A percentile compares a stretch with the other conserved stretches of the same genome.
These are phyloP conservation scores for Brachypodius melanocephalos DNA, from an alignment of 2,113 vertebrate species.

Conservation along the genomic window DNA sequence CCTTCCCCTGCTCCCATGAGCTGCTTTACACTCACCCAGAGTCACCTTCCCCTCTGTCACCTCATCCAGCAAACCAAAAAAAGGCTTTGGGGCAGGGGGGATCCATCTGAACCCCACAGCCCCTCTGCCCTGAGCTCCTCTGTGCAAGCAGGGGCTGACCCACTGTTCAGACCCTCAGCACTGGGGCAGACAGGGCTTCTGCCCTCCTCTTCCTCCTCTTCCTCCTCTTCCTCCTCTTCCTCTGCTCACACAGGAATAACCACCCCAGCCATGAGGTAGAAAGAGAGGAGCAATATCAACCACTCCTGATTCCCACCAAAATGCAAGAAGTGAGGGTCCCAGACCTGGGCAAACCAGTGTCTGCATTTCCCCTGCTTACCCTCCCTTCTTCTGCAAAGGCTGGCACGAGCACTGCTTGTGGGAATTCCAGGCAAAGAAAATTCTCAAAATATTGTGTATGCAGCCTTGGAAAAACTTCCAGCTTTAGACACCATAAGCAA, in stretches of 20 bases:
- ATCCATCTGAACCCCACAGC: neutral
- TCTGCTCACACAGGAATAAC: neutral
- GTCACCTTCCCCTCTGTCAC: neutral
- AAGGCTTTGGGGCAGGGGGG: neutral
- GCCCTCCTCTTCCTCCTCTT: neutral
- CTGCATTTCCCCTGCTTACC: neutral
- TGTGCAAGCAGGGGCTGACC: neutral
- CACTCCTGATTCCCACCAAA: neutral
- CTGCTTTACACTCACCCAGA: neutral
- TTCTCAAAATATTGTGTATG: neutral
- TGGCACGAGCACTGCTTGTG: neutral
- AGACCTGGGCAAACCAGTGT: neutral
- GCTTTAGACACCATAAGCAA: neutral
- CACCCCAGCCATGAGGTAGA: neutral
- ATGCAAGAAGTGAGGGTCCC: rapidly evolving
- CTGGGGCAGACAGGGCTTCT: neutral
- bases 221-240: neutral
- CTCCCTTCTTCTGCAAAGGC: neutral
- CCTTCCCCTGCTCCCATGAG: neutral
- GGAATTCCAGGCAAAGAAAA: neutral
- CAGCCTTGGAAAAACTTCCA: neutral
- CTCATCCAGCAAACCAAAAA: neutral
- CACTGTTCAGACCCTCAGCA: neutral
- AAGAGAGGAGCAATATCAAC: neutral
- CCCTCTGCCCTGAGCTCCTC: neutral